Base-by-base conservation (phyloP, 2,888 invertebrate species). In the Noctua janthe region DNA sequence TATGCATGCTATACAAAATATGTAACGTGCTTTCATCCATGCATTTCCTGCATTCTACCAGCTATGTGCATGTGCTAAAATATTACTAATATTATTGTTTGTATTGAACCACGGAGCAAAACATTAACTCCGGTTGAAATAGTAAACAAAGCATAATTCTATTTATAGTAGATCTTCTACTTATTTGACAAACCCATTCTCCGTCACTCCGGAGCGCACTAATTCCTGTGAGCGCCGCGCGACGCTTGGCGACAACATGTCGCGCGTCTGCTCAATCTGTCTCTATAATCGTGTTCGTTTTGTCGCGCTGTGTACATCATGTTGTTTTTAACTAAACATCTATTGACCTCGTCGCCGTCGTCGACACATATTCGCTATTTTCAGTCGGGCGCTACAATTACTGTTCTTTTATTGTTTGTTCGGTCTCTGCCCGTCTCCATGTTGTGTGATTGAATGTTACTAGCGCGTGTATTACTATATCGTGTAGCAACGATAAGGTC, bases 181-280 rank as follows among this genome's bases (percentile, higher is more conserved):
- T 56, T 71, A 49, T 66, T 81, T 62, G 23, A 39, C 17, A 51
- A 51, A 64, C 73, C 17, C 43, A 43, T 66, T 69, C 23, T 49
- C 54, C 56, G 79, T 66, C 39, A n/a, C 64, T 62, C n/a, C 29
- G 56, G 74, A 73, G 71, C 74, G 71, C 74, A 78, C 43, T 78
- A 54, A 80, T 75, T 73, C 39, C 23, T 23, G 76, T 70, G 56
- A 71, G 70, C 47, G 17, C 3, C 51, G 39, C 59, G 59, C 79
- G 47, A n/a, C 54, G 47, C 64, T 49, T 59, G 84, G 80, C 84
- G 82, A 67, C 77, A 51, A 29, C 39, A 35, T 72, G 87, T 85
- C 87, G 87, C 80, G 59, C 82, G 89, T 81, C 85, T 80, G 67
- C 71, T 64, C 77, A 56, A 73, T 80, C 70, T 76, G 77, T 73